Conservation (phyloP, 2,888 invertebrate genomes). For the Morinoia aosen region DNA sequence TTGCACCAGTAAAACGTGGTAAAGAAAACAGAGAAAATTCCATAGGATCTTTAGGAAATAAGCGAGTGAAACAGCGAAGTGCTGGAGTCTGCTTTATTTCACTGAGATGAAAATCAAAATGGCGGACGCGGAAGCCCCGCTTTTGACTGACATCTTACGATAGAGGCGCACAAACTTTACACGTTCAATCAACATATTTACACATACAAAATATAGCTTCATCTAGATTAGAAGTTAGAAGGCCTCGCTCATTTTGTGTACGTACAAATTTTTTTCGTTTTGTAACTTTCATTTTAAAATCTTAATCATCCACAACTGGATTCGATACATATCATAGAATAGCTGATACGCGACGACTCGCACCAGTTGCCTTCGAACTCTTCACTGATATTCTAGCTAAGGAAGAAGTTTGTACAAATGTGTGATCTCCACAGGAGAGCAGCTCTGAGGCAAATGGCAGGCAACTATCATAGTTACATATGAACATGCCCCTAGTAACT, state of each 20-base stretch:
- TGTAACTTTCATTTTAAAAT: conserved; percentile 35
- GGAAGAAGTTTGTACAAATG: not conserved
- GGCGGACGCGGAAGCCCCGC: not conserved
- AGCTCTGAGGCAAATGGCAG: not conserved
- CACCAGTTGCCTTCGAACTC: conserved; percentile 36
- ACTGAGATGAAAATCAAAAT: not conserved
- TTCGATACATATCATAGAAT: conserved; percentile 34
- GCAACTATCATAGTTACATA: not conserved
- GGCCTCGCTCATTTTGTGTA: conserved; percentile 50
- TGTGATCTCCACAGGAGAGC: conserved; percentile 38
- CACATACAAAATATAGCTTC: conserved; percentile 51
- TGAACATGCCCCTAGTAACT: not conserved
- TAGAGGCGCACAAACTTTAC: not conserved
- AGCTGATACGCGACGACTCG: not conserved
- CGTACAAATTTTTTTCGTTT: conserved; percentile 41
- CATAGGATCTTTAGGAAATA: no score
- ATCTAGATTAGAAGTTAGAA: conserved; percentile 49
- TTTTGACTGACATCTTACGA: conserved; percentile 1
- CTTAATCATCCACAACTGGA: not conserved
- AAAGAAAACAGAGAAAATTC: no score
- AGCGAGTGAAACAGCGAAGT: not conserved
- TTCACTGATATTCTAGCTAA: conserved; percentile 6
- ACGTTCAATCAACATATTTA: conserved; percentile 43
- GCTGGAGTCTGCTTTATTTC: conserved; percentile 12
- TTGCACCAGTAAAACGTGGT: no score